phyloP scores from a whole-genome alignment of 2,113 vertebrate genomes.

The Pandion haliaetus region DNA sequence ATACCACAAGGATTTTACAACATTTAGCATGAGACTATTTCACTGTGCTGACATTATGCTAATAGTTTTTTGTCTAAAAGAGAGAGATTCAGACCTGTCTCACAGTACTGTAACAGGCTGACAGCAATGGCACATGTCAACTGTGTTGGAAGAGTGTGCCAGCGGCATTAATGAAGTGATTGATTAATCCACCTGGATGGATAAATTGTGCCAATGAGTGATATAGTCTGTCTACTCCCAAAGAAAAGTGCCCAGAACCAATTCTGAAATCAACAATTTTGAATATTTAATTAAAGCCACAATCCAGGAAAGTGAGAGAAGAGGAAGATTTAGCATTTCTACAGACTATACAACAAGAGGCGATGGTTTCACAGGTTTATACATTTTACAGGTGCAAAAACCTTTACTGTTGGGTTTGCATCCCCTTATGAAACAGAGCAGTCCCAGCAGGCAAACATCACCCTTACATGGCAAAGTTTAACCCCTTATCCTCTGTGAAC shows the following conservation, averaged over 20 bases:
- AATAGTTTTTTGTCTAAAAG: neutral
- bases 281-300: neutral
- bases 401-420: neutral
- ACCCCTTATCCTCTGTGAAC: neutral
- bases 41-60: neutral
- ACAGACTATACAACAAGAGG: neutral
- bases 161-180: neutral
- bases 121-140: neutral
- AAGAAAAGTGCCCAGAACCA: neutral
- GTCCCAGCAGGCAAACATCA: neutral
- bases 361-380: neutral
- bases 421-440: neutral
- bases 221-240: neutral
- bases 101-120: neutral
- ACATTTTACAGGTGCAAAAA: neutral
- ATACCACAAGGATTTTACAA: neutral
- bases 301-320: neutral
- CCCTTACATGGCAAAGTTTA: neutral
- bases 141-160: neutral
- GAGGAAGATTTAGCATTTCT: neutral
- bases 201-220: neutral
- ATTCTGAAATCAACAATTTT: neutral
- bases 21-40: neutral
- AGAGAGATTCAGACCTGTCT: neutral
- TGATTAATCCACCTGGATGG: neutral